Evolutionary conservation across 2,113 vertebrate genomes (phyloP).

Genomic region (Atherinomorus stipes): DNA sequence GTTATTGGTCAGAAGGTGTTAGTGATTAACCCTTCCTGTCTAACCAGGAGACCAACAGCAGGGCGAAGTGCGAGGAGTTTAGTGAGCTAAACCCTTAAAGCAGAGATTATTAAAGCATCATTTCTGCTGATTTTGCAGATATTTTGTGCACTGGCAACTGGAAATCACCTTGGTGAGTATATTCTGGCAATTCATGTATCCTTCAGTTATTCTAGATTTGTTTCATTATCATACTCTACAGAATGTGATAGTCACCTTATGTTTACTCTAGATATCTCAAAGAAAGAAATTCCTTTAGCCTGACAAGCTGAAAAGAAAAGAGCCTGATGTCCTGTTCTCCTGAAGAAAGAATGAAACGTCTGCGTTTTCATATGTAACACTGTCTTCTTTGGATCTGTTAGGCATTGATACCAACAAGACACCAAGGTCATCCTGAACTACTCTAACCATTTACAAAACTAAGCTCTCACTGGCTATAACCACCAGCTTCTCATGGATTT

Average conservation of each 20-base stretch:
- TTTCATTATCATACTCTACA: neutral
- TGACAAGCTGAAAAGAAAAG: slow-evolving; percentile 13
- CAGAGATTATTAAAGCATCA: neutral
- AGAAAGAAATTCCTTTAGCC: slow-evolving; percentile 19
- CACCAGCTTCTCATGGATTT: neutral
- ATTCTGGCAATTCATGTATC: neutral
- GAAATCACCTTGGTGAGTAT: slow-evolving; percentile 59
- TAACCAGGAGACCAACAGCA: slow-evolving; percentile 41
- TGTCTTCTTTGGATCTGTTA: slow-evolving; percentile 11
- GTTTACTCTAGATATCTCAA: slow-evolving; percentile 25
- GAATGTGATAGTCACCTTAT: neutral
- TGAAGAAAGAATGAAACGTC: neutral
- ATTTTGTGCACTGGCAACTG: slow-evolving; percentile 21
- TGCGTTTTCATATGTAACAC: neutral
- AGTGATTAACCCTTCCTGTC: slow-evolving; percentile 75
- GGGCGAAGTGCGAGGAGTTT: slow-evolving; percentile 44
- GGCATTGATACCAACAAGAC: neutral
- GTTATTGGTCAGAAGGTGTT: slow-evolving; percentile 53
- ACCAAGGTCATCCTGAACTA: neutral
- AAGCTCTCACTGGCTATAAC: neutral
- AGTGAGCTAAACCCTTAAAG: slow-evolving; percentile 11
- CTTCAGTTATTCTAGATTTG: neutral
- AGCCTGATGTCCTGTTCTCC: neutral
- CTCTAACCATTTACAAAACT: neutral
- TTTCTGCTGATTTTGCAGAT: slow-evolving; percentile 32